Percentiles rank a stretch among this genome's conserved stretches.
phyloP scores from a whole-genome alignment of 2,888 invertebrate genomes.

The Phortica magna region DNA sequence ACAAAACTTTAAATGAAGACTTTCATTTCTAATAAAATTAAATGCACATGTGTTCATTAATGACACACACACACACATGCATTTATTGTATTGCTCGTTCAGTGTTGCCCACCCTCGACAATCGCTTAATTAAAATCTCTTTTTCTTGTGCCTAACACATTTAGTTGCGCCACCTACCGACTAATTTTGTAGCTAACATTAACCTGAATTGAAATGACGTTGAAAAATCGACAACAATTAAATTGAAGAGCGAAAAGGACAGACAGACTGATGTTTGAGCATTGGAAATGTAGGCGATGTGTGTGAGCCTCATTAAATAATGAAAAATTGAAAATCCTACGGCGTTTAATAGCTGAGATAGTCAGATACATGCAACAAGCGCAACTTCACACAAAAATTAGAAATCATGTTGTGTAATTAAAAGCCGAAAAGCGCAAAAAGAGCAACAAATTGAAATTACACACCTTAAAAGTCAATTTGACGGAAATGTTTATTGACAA shows the following conservation, averaged over 20 bases:
- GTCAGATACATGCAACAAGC: too few species aligned
- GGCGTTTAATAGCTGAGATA: too few species aligned
- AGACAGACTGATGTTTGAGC: not conserved
- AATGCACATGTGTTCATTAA: not conserved
- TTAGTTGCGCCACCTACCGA: conserved; percentile 42
- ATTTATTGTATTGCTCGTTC: not conserved
- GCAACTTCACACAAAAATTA: too few species aligned
- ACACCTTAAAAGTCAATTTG: too few species aligned
- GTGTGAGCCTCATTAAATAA: not conserved
- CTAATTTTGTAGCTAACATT: conserved; percentile 19
- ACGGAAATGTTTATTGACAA: too few species aligned
- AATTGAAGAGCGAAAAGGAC: not conserved
- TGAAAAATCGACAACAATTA: not conserved
- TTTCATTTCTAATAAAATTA: too few species aligned
- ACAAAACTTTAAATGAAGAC: too few species aligned
- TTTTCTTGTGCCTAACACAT: not conserved
- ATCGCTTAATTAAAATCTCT: conserved; percentile 69
- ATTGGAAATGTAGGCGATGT: not conserved
- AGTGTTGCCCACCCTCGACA: conserved; percentile 37
- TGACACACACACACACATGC: not conserved
- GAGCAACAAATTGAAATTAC: too few species aligned
- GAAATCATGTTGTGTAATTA: too few species aligned
- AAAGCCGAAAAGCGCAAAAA: too few species aligned
- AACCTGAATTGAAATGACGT: conserved; percentile 26
- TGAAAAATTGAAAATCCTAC: not conserved